phyloP scores from a whole-genome alignment of 2,797 vertebrate genomes.

The Thamnophis elegans region DNA sequence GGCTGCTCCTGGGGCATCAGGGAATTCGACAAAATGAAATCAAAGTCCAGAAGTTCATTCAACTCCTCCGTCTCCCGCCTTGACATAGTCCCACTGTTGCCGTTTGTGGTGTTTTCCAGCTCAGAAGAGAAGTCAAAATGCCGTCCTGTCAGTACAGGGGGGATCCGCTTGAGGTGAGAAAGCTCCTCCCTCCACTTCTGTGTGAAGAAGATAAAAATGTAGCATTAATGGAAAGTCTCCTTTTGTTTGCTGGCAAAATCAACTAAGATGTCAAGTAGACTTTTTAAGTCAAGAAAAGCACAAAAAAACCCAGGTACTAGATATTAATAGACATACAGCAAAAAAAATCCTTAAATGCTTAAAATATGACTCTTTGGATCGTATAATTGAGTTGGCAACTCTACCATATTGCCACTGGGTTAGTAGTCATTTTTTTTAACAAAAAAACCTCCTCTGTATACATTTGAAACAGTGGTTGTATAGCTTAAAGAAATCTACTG shows the following conservation, averaged over 20 bases:
- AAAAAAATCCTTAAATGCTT: background rate
- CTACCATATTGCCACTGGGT: background rate
- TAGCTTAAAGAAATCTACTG: background rate
- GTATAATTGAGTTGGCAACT: background rate
- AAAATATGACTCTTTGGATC: background rate
- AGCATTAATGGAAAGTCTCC: background rate
- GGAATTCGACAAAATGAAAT: constrained; percentile 96
- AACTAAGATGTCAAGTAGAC: background rate
- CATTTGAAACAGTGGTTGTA: background rate
- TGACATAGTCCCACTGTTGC: constrained; percentile 69
- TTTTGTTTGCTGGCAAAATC: background rate
- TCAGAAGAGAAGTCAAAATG: constrained; percentile 64
- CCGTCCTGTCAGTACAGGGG: constrained; percentile 75
- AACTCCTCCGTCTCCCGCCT: constrained; percentile 88
- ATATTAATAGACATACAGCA: background rate
- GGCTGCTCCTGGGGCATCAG: constrained; percentile 84
- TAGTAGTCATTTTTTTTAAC: background rate
- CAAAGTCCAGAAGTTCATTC: constrained; percentile 89
- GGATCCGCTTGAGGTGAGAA: constrained; percentile 85
- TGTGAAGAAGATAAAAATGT: background rate
- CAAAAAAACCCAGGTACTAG: background rate
- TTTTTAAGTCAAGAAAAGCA: background rate
- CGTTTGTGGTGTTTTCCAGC: constrained; percentile 42
- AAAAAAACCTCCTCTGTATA: background rate
- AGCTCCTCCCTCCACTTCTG: constrained; percentile 96